Conservation (phyloP, 2,113 vertebrate genomes). For the Otis tarda region DNA sequence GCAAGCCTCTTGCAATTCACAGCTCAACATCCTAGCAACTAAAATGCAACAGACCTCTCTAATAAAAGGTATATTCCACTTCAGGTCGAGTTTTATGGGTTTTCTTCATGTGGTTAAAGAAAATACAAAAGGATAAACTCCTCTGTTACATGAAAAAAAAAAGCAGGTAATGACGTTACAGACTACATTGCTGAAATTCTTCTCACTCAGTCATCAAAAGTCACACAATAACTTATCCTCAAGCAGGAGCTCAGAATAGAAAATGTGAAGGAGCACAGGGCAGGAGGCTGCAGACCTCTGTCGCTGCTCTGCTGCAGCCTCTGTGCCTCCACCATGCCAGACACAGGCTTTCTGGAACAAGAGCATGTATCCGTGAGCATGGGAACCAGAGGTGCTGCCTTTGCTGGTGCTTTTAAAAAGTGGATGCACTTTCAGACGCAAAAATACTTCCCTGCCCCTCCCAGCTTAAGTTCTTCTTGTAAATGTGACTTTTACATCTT, state of each 20-base stretch:
- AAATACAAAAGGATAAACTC: conserved; percentile 1
- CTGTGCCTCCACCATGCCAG: accelerated
- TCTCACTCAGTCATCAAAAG: conserved; percentile 5
- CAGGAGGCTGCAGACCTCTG: not conserved
- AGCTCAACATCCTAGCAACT: not conserved
- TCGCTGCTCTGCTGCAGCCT: not conserved
- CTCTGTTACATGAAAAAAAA: not conserved
- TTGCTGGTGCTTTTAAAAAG: not conserved
- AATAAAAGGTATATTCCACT: not conserved
- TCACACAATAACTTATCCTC: not conserved
- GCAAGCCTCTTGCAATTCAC: not conserved
- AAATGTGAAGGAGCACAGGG: accelerated
- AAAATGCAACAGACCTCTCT: conserved; percentile 21
- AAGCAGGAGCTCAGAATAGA: not conserved
- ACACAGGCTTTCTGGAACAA: not conserved
- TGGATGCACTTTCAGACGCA: not conserved
- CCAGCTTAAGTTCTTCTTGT: not conserved
- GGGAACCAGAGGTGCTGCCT: not conserved
- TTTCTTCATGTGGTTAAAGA: conserved; percentile 1
- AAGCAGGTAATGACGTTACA: not conserved
- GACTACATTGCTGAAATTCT: not conserved
- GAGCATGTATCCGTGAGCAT: accelerated
- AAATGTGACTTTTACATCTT: not conserved
- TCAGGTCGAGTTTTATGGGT: conserved; percentile 6
- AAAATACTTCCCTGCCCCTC: not conserved